Base-by-base conservation (phyloP, 2,888 invertebrate species). In the Flexamia atlantica region DNA sequence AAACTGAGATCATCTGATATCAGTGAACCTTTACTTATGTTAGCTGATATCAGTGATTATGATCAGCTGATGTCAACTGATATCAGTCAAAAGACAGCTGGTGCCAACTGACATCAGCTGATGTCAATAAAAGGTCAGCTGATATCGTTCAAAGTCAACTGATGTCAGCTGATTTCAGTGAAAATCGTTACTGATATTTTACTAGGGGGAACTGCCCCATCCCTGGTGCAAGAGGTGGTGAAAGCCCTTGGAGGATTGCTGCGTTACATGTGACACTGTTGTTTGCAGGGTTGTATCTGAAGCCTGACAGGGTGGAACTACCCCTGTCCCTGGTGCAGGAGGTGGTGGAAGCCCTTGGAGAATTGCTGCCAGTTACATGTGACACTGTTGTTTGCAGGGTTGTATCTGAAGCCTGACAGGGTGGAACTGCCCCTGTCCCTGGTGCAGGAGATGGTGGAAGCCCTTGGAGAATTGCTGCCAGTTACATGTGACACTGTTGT, bases 161-260 rank as follows among this genome's bases (percentile, higher is more conserved):
- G n/a, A n/a, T n/a, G n/a, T n/a, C n/a, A n/a, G n/a, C n/a, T n/a
- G n/a, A n/a, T n/a, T n/a, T n/a, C n/a, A 88, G 88, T 88, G 36
- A n/a, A n/a, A n/a, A n/a, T 83, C 84, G 10, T 88, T 87, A 72
- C 91, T 92, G 87, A 88, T 90, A 2, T 85, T 86, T 28, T 87
- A 90, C 85, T 87, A 88, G 1, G 76, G 85, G 42, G 86, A 88
- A 12, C 88, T 90, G 20, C 89, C 81, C 90, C 90, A 23, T 86
- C 87, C 83, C 89, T 91, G 42, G 90, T 90, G 0, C 86, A 87
- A 40, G 89, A 90, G 86, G 88, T 90, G 20, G 85, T 87, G 4
- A 85, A 86, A 9, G 87, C 88, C 79, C 86, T 92, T 14, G 90
- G 89, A 28, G 89, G 90, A 25, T 91, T 89, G 87, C 87, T 92